Base-by-base conservation (phyloP, 2,113 vertebrate genomes). In the Triplophysa siluroides region DNA sequence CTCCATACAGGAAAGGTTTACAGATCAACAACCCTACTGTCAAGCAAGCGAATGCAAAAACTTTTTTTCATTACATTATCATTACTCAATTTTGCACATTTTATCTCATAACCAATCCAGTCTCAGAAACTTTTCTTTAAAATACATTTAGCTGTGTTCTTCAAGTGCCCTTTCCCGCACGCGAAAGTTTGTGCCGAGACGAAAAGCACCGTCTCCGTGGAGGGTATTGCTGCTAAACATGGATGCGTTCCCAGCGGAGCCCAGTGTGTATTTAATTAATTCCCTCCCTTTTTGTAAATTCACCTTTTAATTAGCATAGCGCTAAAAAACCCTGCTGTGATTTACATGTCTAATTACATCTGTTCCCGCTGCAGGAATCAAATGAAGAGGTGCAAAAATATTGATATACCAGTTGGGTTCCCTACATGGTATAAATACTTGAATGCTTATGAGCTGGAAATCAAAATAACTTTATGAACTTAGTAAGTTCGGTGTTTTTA, bases 301-400 rank as follows among this genome's bases (percentile, higher is more conserved):
- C 77, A 76, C 52, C 72, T 65, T 80, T 83, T 79, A 83, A 83
- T 83, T 84, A 81, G 74, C 23, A 58, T 77, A 52, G 13, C 19
- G 33, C 66, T 62, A 47, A 84, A 54, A 38, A 41, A 79, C 16
- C 66, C 56, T 41, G 73, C 60, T 70, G 61, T 66, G 78, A 73
- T 80, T 76, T 76, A 83, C 65, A 79, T 76, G 64, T 14, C 52
- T 84, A 78, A 84, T 81, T 81, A 72, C 73, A 69, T 63, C 58
- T 82, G 69, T 80, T 54, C 45, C 43, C 33, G 2, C 60, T 63
- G 73, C 73, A 47, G 73, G 73, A 63, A 76, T 76, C 60, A 76
- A 76, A 76, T 63, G 60, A 18, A 74, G 71, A 60, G 21, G 33
- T 61, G 54, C 71, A 43, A 60, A 74, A 61, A 61, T 61, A 60